Evolutionary conservation across 1,140 invertebrate species (phyloP).

Genomic region (Halictus rubicundus): DNA sequence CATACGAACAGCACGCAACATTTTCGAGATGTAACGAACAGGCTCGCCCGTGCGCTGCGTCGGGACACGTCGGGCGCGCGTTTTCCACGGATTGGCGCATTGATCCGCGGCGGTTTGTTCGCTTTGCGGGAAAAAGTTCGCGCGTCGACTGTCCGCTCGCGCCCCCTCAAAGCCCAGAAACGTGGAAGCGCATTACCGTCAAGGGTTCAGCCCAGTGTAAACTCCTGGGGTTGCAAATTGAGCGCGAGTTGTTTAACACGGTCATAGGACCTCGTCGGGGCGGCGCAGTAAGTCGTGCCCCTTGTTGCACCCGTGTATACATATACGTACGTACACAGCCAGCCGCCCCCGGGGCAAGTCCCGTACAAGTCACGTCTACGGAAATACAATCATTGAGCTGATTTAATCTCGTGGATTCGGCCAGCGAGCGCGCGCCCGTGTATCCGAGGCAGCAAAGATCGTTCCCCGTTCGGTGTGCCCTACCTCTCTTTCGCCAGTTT

Average conservation of each 20-base stretch:
- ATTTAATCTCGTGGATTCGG: constrained; percentile 63
- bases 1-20: too few species aligned
- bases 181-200: constrained; percentile 64
- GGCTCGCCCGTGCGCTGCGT: not conserved
- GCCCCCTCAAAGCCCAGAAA: constrained; percentile 47
- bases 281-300: constrained; percentile 42
- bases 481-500: constrained; percentile 2
- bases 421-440: constrained; percentile 40
- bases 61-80: not conserved
- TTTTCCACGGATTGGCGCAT: constrained; percentile 10
- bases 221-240: constrained; percentile 67
- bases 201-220: constrained; percentile 65
- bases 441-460: constrained; percentile 57
- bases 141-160: constrained; percentile 41
- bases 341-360: constrained; percentile 38
- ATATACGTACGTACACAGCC: constrained; percentile 24
- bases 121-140: constrained; percentile 48
- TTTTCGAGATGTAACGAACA: not conserved
- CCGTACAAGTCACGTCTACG: constrained; percentile 68
- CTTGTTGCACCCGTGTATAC: constrained; percentile 41
- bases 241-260: constrained; percentile 67
- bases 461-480: not conserved
- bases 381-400: constrained; percentile 68
- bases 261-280: constrained; percentile 56
- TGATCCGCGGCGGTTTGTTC: constrained; percentile 13